Base-by-base conservation (phyloP, 2,888 invertebrate species). In the Oscheius sp. region DNA sequence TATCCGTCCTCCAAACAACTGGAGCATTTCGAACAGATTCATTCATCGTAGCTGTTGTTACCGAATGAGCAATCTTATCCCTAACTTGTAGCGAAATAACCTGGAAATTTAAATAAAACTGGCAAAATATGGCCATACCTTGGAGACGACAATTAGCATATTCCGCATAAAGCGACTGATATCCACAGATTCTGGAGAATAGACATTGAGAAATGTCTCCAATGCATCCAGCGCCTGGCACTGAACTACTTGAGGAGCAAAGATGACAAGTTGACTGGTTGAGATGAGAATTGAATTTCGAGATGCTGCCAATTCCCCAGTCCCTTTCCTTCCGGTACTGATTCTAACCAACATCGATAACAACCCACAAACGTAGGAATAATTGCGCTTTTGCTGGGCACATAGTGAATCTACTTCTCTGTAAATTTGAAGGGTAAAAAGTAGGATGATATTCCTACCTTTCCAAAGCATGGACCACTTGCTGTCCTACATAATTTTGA, bases 271-370 rank as follows among this genome's bases (percentile, higher is more conserved):
- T 64, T 88, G 87, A 53, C 84, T 80, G 49, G 87, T 80, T 5
- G 84, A 79, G 27, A 85, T 82, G 21, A 88, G 75, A 12, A 88
- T 74, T 0, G 78, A 73, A 29, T 72, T 81, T 16, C 71, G 16
- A 18, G 72, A 23, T 2, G 46, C 74, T 21, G 74, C 72, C 49
- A 77, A 74, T 83, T 93, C 92, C 58, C 96, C 91, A 89, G 96
- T 96, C 1, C 66, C 66, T 79, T 93, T 92, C 29, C 91, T 0
- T 94, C 94, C 80, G 25, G 76, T 81, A 72, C 86, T 81, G 23
- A 87, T 85, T 29, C 85, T 76, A 13, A 80, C 79, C 12, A 88
- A 69, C 78, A 88, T 80, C 7, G 78, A 79, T 78, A 88, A 78
- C 53, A 88, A 73, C 0, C 87, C 88, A 69, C 84, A 86, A 6